Evolutionary conservation across 30 jellyfish, hydroid and myxozoan genomes (phyloP).

Genomic region (Pelagia noctiluca): DNA sequence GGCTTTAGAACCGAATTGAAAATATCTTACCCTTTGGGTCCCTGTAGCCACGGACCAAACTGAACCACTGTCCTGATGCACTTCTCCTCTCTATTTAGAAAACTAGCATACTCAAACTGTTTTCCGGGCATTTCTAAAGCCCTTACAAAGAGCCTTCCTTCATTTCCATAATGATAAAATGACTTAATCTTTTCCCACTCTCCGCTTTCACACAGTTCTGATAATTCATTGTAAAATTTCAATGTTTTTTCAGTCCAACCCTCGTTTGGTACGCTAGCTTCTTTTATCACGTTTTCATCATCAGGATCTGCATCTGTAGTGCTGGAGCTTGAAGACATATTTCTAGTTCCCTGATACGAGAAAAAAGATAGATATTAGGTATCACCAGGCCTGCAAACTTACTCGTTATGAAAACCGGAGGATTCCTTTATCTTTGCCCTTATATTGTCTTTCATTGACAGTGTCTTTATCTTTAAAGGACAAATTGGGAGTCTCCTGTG

Average conservation of each 20-base stretch:
- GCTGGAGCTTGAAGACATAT: background rate
- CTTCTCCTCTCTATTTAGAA: slow-evolving; percentile 61
- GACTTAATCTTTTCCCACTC: slow-evolving; percentile 58
- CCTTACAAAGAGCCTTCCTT: slow-evolving; percentile 47
- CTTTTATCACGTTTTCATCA: background rate
- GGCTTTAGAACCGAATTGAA: background rate
- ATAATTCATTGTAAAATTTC: slow-evolving; percentile 48
- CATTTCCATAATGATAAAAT: slow-evolving; percentile 10
- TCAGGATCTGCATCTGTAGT: background rate
- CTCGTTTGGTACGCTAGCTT: slow-evolving; percentile 71
- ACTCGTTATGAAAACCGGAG: too few relatives aligned
- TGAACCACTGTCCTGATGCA: slow-evolving; percentile 62
- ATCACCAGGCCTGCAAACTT: too few relatives aligned
- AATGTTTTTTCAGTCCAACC: slow-evolving; percentile 60
- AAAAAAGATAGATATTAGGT: too few relatives aligned
- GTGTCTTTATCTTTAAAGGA: too few relatives aligned
- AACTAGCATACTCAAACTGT: slow-evolving; percentile 72
- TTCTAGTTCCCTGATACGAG: too few relatives aligned
- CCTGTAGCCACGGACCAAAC: slow-evolving; percentile 84
- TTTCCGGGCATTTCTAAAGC: slow-evolving; percentile 60
- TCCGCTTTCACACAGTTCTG: slow-evolving; percentile 52
- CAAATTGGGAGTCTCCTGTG: too few relatives aligned
- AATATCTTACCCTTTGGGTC: slow-evolving; percentile 61
- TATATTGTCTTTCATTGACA: too few relatives aligned
- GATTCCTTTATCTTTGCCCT: too few relatives aligned